Conservation (phyloP, 1,140 invertebrate genomes). For the Drosophila carrolli region DNA sequence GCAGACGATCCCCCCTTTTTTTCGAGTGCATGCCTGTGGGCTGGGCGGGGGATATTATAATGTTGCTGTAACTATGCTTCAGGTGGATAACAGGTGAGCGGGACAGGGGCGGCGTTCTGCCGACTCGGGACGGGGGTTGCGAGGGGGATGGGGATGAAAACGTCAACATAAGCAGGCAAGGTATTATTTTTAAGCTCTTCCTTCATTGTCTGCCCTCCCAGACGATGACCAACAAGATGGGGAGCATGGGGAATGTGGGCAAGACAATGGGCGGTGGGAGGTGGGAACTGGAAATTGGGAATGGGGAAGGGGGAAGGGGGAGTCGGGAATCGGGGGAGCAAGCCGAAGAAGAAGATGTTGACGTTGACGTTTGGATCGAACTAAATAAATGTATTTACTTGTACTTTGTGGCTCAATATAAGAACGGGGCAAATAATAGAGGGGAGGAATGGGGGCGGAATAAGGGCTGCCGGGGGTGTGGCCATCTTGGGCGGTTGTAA, state of each 20-base stretch:
- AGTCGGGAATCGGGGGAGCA: not conserved
- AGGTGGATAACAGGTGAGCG: conserved; percentile 51
- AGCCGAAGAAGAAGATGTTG: conserved; percentile 41
- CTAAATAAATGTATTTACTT: conserved; percentile 82
- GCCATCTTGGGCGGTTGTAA: conserved; percentile 55
- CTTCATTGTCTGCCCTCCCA: conserved; percentile 77
- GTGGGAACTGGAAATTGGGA: conserved; percentile 1
- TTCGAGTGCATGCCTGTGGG: not conserved
- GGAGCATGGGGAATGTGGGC: conserved; percentile 7
- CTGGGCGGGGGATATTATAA: conserved; percentile 47
- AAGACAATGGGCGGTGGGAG: not conserved
- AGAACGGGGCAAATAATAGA: not conserved
- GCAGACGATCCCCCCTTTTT: too few species aligned
- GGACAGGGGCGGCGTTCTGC: not conserved
- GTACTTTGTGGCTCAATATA: conserved; percentile 42
- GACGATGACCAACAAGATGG: conserved; percentile 34
- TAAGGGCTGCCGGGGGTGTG: conserved; percentile 43
- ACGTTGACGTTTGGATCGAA: conserved; percentile 72
- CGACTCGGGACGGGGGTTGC: too few species aligned
- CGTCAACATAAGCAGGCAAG: conserved; percentile 78
- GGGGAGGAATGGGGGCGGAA: not conserved
- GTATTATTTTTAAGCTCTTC: conserved; percentile 83
- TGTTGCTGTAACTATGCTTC: conserved; percentile 65
- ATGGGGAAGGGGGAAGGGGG: conserved; percentile 1
- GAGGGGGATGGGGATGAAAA: conserved; percentile 23